Evolutionary conservation across 2,113 vertebrate genomes (phyloP).

Genomic region (Sebastes fasciatus): DNA sequence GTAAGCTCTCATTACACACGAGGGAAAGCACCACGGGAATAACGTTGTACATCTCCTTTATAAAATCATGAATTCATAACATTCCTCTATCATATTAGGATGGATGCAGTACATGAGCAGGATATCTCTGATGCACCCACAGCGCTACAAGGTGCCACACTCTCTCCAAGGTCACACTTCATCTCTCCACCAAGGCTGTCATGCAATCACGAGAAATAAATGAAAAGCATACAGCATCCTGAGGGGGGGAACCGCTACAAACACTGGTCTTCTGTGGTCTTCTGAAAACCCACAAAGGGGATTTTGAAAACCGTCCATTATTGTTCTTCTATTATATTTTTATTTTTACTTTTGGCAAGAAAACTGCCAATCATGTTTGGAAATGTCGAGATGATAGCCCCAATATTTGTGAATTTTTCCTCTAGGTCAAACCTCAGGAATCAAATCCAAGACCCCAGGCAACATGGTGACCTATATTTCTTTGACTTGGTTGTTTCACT

Average conservation of each 20-base stretch:
- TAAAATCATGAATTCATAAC: slow-evolving; percentile 43
- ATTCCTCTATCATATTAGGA: slow-evolving; percentile 11
- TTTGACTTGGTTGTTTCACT: slow-evolving; percentile 24
- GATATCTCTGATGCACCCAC: slow-evolving; percentile 43
- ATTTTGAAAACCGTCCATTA: background rate
- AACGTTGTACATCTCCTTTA: slow-evolving; percentile 21
- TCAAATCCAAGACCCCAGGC: slow-evolving; percentile 51
- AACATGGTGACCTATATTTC: slow-evolving; percentile 34
- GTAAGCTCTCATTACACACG: slow-evolving; percentile 43
- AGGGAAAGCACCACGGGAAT: background rate
- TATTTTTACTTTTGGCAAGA: background rate
- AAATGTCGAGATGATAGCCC: slow-evolving; percentile 7
- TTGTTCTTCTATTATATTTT: background rate
- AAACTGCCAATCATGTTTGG: background rate
- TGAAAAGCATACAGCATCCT: slow-evolving; percentile 60
- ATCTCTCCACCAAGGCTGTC: slow-evolving; percentile 68
- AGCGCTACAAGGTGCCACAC: slow-evolving; percentile 53
- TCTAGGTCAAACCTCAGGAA: slow-evolving; percentile 37
- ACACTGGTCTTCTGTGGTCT: slow-evolving; percentile 19
- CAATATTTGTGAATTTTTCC: slow-evolving; percentile 27
- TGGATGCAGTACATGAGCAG: slow-evolving; percentile 23
- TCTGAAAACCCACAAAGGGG: slow-evolving; percentile 6
- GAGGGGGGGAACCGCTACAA: slow-evolving; percentile 38
- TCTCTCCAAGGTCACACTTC: slow-evolving; percentile 73
- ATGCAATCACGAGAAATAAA: slow-evolving; percentile 74